Base-by-base conservation (phyloP, 2,113 vertebrate genomes). In the Hyaena hyaena region DNA sequence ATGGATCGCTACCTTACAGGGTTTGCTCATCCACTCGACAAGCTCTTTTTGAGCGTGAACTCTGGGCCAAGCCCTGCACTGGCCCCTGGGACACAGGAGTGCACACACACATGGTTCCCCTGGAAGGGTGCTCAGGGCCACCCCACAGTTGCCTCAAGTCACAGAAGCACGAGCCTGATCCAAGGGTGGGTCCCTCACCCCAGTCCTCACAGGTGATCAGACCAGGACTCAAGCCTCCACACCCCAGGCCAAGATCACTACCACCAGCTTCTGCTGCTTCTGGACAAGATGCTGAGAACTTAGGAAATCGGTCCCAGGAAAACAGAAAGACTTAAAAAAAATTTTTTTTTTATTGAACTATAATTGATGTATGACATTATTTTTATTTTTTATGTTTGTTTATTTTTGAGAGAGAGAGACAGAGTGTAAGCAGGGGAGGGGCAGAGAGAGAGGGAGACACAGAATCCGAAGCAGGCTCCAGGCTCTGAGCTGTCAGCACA, bases 81-180 rank as follows among this genome's bases (percentile, higher is more conserved):
- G 31, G 15, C 31, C 65, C 61, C 0, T 0, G 28, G 58, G 45
- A 50, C 7, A 7, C 1, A 11, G 66, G 61, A 39, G 35, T 1
- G 58, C 71, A 55, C 7, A 5, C 58, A 48, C 58, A 48, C 5
- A 50, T 1, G 14, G 17, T 10, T 24, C 3, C 71, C 50, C 55
- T n/a, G 12, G 2, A 33, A 63, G 53, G 39, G 50, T 48, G 77
- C 55, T 39, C 35, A 7, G 79, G 45, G 14, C 39, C 88, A 19
- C 16, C 21, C 26, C 5, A 15, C n/a, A 50, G 88, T 3, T 39
- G 4, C 39, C 31, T 45, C 6, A 0, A 0, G 12, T 58, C 80
- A 65, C 87, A 87, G 86, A 92, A 45, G 21, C 5, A 6, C 55
- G 66, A 58, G 53, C 43, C 7, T 39, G 83, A 50, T 45, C 82